Evolutionary conservation across 2,888 invertebrate genomes (phyloP).

Genomic region (Diogma glabrata): DNA sequence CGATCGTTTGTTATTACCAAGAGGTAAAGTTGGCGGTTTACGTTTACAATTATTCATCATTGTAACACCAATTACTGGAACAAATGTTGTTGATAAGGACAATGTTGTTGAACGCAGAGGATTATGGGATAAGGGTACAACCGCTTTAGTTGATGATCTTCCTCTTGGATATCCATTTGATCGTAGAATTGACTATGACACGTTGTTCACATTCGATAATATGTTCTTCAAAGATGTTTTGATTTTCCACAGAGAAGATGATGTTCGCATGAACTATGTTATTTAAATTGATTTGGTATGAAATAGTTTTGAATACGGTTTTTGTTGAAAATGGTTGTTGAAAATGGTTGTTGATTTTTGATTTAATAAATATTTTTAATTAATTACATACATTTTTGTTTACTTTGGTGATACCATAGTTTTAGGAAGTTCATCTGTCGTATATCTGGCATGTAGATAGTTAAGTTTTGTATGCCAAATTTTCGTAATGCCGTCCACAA

Average conservation of each 20-base stretch:
- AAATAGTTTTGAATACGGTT: too few species aligned
- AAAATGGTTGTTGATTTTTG: too few species aligned
- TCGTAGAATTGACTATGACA: slow-evolving; percentile 32
- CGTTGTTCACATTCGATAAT: slow-evolving; percentile 35
- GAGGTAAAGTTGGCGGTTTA: slow-evolving; percentile 48
- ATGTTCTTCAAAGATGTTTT: slow-evolving; percentile 33
- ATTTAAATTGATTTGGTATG: neutral
- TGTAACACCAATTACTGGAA: slow-evolving; percentile 31
- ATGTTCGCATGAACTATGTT: neutral
- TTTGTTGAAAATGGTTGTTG: too few species aligned
- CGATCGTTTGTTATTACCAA: slow-evolving; percentile 50
- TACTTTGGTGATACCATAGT: too few species aligned
- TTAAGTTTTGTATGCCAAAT: too few species aligned
- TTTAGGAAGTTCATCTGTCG: too few species aligned
- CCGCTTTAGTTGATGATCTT: slow-evolving; percentile 37
- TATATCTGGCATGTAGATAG: too few species aligned
- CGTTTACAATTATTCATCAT: slow-evolving; percentile 49
- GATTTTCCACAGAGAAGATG: neutral
- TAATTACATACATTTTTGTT: too few species aligned
- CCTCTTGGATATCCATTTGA: slow-evolving; percentile 40
- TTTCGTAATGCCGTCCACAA: too few species aligned
- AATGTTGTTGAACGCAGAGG: neutral
- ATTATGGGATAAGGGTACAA: too few species aligned
- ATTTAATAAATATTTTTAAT: too few species aligned
- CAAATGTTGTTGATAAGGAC: slow-evolving; percentile 9